phyloP scores from a whole-genome alignment of 2,113 vertebrate species.

The Uria lomvia region DNA sequence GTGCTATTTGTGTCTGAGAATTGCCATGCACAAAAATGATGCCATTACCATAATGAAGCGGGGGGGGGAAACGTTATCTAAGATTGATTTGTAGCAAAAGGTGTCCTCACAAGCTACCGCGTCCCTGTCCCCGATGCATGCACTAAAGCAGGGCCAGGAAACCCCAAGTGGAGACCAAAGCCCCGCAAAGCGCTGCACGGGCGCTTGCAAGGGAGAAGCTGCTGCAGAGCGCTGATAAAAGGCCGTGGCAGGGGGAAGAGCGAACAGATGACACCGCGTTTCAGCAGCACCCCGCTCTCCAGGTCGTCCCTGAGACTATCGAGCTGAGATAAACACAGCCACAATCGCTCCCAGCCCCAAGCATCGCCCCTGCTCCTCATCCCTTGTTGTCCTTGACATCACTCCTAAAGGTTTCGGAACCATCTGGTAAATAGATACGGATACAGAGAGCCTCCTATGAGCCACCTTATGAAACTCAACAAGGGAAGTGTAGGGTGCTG shows the following conservation, averaged over 20 bases:
- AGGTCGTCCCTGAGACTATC: rapidly evolving
- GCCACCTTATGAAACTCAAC: no score
- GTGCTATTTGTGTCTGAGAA: slow-evolving; percentile 1
- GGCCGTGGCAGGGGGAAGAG: not conserved
- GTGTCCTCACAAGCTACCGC: not conserved
- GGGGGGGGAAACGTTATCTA: not conserved
- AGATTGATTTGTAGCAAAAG: not conserved
- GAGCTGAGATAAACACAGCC: not conserved
- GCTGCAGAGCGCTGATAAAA: not conserved
- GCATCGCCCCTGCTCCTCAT: not conserved
- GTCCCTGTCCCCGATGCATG: rapidly evolving
- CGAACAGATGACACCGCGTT: rapidly evolving
- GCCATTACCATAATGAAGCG: not conserved
- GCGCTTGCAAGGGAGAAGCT: not conserved
- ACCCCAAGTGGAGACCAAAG: not conserved
- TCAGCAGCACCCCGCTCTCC: not conserved
- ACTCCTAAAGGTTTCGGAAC: not conserved
- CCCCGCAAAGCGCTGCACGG: not conserved
- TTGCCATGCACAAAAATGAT: not conserved
- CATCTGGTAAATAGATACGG: rapidly evolving
- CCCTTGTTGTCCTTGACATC: not conserved
- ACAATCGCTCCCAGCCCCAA: rapidly evolving
- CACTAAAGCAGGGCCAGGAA: no score
- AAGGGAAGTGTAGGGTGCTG: no score
- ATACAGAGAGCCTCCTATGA: not conserved